These are phyloP conservation scores for Diaphora mendica DNA, from an alignment of 2,888 invertebrate species.

Conservation along the genomic window DNA sequence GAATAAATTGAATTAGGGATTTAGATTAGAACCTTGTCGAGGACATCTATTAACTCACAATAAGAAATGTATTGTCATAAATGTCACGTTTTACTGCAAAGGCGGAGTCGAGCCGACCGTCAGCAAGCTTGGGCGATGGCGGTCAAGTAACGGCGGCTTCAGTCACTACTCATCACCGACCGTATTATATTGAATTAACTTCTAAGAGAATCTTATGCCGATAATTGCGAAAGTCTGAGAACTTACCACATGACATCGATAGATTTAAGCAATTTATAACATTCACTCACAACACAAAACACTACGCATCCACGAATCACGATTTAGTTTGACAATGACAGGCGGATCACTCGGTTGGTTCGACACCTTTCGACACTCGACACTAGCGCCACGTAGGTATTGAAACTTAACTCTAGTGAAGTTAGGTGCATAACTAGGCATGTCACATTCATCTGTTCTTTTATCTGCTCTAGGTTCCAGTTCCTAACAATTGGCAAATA, in stretches of 20 bases:
- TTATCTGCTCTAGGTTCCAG: background rate
- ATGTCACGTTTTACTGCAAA: constrained; percentile 67
- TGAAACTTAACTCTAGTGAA: constrained; percentile 33
- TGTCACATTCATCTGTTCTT: background rate
- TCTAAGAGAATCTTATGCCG: constrained; percentile 12
- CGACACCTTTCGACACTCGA: too few relatives aligned
- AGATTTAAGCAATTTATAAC: constrained; percentile 70
- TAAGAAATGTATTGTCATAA: constrained; percentile 43
- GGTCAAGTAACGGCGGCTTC: constrained; percentile 82
- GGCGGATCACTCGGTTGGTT: constrained; percentile 18
- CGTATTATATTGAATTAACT: constrained; percentile 14
- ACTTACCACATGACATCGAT: constrained; percentile 82
- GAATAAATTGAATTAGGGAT: constrained; percentile 42
- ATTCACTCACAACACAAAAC: constrained; percentile 84
- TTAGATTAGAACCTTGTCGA: constrained; percentile 16
- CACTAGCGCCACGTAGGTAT: constrained; percentile 80
- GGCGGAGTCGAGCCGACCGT: constrained; percentile 74
- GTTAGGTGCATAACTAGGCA: constrained; percentile 17
- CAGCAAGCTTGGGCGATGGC: constrained; percentile 82
- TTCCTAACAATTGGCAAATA: too few relatives aligned
- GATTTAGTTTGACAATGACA: constrained; percentile 59
- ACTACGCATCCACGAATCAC: constrained; percentile 69
- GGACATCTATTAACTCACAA: constrained; percentile 28
- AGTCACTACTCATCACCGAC: constrained; percentile 42
- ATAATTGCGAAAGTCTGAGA: constrained; percentile 35